Evolutionary conservation across 2,797 vertebrate species (phyloP).

Genomic region (Rhabdomys pumilio): DNA sequence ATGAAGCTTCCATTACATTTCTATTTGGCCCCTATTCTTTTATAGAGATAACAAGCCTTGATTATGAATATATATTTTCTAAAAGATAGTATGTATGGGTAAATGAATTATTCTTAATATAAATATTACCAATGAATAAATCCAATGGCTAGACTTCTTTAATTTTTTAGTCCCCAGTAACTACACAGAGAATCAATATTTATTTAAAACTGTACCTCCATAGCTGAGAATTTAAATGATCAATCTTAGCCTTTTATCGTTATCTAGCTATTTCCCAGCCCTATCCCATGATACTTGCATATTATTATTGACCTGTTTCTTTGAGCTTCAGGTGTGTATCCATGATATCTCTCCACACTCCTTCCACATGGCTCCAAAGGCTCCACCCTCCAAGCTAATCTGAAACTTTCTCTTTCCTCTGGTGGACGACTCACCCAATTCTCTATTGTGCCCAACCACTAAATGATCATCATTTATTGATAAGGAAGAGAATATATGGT

Average conservation of each 20-base stretch:
- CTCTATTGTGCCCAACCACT: neutral
- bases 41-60: neutral
- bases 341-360: neutral
- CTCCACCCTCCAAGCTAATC: neutral
- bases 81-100: neutral
- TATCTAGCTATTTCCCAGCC: neutral
- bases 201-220: neutral
- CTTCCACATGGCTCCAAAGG: neutral
- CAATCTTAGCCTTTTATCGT: neutral
- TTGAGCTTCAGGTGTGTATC: neutral
- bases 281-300: neutral
- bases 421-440: neutral
- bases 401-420: neutral
- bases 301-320: neutral
- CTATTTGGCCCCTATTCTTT: neutral
- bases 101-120: neutral
- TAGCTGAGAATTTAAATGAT: neutral
- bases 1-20: neutral
- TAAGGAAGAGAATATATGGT: neutral
- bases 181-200: neutral
- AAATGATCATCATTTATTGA: neutral
- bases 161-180: neutral
- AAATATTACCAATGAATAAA: neutral
- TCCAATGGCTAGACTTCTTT: neutral
- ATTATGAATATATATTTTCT: neutral